phyloP scores from a whole-genome alignment of 2,797 vertebrate genomes.

The Lagorchestes hirsutus region DNA sequence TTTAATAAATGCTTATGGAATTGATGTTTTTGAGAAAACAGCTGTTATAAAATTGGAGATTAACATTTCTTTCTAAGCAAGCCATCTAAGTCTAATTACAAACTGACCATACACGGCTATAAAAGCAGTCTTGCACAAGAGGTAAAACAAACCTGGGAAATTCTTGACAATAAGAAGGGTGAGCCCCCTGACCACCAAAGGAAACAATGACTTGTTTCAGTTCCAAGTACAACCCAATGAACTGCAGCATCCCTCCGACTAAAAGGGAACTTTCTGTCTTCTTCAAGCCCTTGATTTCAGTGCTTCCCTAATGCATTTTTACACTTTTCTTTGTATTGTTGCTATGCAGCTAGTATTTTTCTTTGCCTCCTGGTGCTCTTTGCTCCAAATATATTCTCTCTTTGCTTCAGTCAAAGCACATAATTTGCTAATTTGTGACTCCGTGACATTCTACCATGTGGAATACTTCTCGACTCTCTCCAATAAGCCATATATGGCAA shows the following conservation, averaged over 20 bases:
- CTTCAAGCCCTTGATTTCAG: not conserved
- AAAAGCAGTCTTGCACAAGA: slow-evolving; percentile 15
- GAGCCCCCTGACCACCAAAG: not conserved
- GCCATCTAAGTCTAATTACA: not conserved
- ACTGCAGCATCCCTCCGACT: not conserved
- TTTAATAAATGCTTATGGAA: not conserved
- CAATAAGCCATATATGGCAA: not conserved
- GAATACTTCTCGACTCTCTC: not conserved
- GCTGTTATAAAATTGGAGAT: not conserved
- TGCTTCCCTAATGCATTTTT: not conserved
- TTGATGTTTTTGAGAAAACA: not conserved
- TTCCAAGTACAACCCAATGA: not conserved
- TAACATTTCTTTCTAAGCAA: not conserved
- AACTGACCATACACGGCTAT: not conserved
- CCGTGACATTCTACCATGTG: not conserved
- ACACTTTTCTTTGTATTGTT: not conserved
- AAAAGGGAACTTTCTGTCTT: not conserved
- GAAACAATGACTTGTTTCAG: not conserved
- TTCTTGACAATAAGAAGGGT: slow-evolving; percentile 3
- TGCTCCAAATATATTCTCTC: not conserved
- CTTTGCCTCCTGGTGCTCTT: not conserved
- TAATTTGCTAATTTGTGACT: not conserved
- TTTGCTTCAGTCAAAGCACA: not conserved
- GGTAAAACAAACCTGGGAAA: slow-evolving; percentile 7
- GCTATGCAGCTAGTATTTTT: not conserved